Percentiles rank a stretch among this genome's conserved stretches.
Conservation (phyloP, 1,140 invertebrate species). For the Drosophila melanica region DNA sequence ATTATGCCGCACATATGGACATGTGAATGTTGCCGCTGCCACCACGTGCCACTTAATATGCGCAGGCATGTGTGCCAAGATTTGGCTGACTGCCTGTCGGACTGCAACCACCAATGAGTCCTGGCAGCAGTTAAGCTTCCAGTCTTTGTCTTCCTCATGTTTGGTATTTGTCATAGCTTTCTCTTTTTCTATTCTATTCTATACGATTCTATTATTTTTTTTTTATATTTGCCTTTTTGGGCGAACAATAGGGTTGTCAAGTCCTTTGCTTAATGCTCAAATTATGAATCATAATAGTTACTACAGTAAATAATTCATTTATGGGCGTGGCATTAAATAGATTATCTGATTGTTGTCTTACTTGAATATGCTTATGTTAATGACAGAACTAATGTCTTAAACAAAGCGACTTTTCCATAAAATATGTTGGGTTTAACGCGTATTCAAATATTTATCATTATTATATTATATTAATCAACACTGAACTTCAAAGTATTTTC, state of each 20-base stretch:
- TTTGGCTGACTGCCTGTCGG: conserved; percentile 48
- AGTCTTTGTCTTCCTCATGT: conserved; percentile 28
- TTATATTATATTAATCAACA: too few species aligned
- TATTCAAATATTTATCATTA: too few species aligned
- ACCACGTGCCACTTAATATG: conserved; percentile 75
- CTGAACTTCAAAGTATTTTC: too few species aligned
- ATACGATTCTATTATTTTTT: conserved; percentile 32
- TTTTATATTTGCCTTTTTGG: conserved; percentile 62
- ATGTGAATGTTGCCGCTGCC: conserved; percentile 35
- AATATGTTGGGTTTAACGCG: too few species aligned
- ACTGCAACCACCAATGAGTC: conserved; percentile 13
- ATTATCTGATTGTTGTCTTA: conserved; percentile 19
- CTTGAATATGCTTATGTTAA: background rate
- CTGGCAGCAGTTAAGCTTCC: conserved; percentile 25
- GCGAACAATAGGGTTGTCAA: conserved; percentile 40
- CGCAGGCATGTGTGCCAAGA: conserved; percentile 78
- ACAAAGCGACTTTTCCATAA: background rate
- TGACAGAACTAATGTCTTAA: background rate
- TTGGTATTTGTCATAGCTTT: conserved; percentile 26
- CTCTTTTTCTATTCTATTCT: conserved; percentile 29
- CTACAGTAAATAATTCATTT: background rate
- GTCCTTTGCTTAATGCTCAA: conserved; percentile 18
- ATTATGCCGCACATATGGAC: conserved; percentile 80
- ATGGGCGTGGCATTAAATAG: conserved; percentile 8
- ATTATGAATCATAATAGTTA: conserved; percentile 34